These are phyloP conservation scores for Magallana ariakensis DNA, from an alignment of 1,140 invertebrate species.

Conservation along the genomic window DNA sequence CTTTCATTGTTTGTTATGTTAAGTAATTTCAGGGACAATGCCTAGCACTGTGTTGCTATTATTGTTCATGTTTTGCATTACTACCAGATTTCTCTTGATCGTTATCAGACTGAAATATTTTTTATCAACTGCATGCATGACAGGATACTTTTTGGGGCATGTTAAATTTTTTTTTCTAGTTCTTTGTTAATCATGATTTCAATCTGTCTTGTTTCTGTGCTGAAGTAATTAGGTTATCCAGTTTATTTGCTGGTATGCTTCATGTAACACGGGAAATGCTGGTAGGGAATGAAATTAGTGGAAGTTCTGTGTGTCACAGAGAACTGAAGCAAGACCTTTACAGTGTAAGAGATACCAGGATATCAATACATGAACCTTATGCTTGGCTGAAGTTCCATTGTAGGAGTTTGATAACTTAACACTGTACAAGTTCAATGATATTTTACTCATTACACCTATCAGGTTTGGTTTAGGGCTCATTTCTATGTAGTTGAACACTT, in stretches of 20 bases:
- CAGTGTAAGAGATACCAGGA: too few relatives aligned
- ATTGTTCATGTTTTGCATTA: background rate
- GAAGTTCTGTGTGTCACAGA: too few relatives aligned
- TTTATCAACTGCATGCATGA: background rate
- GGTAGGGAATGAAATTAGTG: too few relatives aligned
- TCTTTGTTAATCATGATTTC: constrained; percentile 25
- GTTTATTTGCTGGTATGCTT: too few relatives aligned
- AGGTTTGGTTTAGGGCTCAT: background rate
- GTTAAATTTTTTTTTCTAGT: background rate
- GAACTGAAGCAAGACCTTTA: too few relatives aligned
- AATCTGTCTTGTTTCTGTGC: constrained; percentile 4
- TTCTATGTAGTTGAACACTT: background rate
- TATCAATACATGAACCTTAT: too few relatives aligned
- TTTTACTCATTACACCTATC: too few relatives aligned
- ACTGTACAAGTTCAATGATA: too few relatives aligned
- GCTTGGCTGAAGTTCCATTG: too few relatives aligned
- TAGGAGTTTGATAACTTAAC: too few relatives aligned
- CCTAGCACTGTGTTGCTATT: constrained; percentile 15
- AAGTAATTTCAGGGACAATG: constrained; percentile 28
- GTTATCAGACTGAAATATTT: background rate
- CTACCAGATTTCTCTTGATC: background rate
- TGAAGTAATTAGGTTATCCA: background rate
- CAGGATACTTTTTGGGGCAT: background rate
- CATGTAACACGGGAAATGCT: too few relatives aligned
- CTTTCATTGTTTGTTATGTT: constrained; percentile 25